phyloP scores from a whole-genome alignment of 2,888 invertebrate species.

The Thumatha senex region DNA sequence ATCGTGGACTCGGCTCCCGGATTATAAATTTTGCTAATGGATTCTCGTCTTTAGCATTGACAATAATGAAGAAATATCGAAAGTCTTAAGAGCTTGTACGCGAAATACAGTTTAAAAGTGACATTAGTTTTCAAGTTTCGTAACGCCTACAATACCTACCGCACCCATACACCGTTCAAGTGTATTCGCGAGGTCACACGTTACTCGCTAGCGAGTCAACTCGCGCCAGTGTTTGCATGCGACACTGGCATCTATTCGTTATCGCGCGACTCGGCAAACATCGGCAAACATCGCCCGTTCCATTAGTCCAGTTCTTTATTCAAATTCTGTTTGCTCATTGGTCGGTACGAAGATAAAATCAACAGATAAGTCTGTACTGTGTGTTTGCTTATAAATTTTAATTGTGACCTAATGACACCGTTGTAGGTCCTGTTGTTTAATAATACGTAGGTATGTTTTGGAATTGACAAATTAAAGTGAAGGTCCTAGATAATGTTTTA shows the following conservation, averaged over 20 bases:
- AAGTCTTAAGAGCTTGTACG: too few relatives aligned
- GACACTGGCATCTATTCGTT: constrained; percentile 44
- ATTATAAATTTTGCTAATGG: too few relatives aligned
- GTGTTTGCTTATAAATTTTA: constrained; percentile 45
- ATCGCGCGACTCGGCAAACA: constrained; percentile 44
- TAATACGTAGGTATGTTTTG: constrained; percentile 19
- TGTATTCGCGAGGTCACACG: constrained; percentile 52
- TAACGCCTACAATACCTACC: neutral
- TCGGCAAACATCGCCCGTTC: constrained; percentile 43
- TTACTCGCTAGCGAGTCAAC: constrained; percentile 44
- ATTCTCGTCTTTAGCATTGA: too few relatives aligned
- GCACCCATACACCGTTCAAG: constrained; percentile 21
- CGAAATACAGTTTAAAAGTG: neutral
- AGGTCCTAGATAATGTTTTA: neutral
- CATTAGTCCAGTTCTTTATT: constrained; percentile 50
- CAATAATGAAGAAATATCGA: too few relatives aligned
- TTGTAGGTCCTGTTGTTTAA: constrained; percentile 35
- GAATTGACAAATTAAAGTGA: neutral
- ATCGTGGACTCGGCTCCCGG: too few relatives aligned
- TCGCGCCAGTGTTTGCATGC: constrained; percentile 64
- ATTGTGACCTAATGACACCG: constrained; percentile 45
- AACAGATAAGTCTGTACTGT: constrained; percentile 35
- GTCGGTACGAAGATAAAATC: constrained; percentile 43
- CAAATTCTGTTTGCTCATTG: constrained; percentile 50
- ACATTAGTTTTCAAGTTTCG: neutral